Base-by-base conservation (phyloP, 2,113 vertebrate genomes). In the Forbesichthys agassizii region DNA sequence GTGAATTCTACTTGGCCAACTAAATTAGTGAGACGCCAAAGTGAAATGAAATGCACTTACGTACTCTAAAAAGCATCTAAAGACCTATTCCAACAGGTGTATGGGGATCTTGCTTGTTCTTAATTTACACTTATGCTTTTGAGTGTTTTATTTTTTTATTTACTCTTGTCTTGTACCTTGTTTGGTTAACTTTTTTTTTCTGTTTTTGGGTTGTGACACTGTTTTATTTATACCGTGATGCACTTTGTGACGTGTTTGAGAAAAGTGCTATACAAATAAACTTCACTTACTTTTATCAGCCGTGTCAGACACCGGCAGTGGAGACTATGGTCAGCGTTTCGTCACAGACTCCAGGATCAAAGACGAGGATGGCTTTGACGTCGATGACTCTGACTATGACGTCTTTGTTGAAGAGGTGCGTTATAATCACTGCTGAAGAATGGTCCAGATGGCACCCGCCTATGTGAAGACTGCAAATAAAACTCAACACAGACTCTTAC, bases 371-470 rank as follows among this genome's bases (percentile, higher is more conserved):
- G 89, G 89, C 27, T 93, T 94, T 66, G 92, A 91, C 60, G 74
- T 93, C 0, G 96, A 98, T 27, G 95, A 96, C 79, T 94, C 95
- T 0, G 95, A 98, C 84, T 94, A 95, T 3, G 96, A 97, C 68
- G 75, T 96, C 63, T 96, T 96, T 66, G 94, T 96, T 53, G 95
- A 98, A 75, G 95, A 98, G 94, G 97, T 98, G 89, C 5, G 79
- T 75, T 48, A 27, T 27, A 27, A 33, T 47, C 11, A n/a, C 3
- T 47, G 33, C 33, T 9, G 42, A 18, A 68, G 33, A 61, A 13
- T 42, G 12, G 33, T 14, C 20, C 6, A 5, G 2, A 14, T 66
- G 3, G 11, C 11, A 36, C n/a, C 42, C 18, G 5, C 9, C n/a
- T 18, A 47, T 20, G 27, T 59, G 10, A 14, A 52, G 49, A 12